Percentiles rank a stretch among this genome's conserved stretches.
phyloP scores from a whole-genome alignment of 2,797 vertebrate genomes.

The Tangara arthus region DNA sequence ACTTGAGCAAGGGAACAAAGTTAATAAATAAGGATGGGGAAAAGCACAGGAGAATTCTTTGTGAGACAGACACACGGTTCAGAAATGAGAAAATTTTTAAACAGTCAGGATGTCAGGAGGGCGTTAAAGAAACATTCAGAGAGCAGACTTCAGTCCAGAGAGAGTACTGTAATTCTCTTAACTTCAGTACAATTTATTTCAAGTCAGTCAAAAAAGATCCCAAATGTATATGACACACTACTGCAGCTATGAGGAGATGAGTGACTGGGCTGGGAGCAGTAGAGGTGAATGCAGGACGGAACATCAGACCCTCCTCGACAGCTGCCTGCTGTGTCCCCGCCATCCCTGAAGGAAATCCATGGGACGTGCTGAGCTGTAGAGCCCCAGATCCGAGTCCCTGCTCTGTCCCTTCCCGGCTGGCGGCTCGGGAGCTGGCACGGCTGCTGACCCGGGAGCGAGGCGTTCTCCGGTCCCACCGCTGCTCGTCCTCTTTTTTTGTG shows the following conservation, averaged over 20 bases:
- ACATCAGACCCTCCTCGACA: background rate
- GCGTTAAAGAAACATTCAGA: background rate
- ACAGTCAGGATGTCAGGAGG: constrained; percentile 8
- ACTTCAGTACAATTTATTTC: constrained; percentile 60
- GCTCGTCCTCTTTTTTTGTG: background rate
- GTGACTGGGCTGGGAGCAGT: background rate
- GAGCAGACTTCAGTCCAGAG: background rate
- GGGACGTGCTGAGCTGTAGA: background rate
- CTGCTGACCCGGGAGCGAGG: background rate
- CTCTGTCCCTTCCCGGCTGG: background rate
- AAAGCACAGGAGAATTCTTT: constrained; percentile 21
- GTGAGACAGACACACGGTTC: background rate
- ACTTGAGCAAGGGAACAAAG: background rate
- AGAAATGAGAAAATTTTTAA: constrained; percentile 22
- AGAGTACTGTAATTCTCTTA: background rate
- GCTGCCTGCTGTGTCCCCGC: background rate
- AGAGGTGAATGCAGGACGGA: background rate
- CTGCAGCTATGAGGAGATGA: constrained; percentile 6
- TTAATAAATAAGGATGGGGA: constrained; percentile 9
- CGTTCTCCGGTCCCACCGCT: fast-evolving
- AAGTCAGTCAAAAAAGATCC: constrained; percentile 29
- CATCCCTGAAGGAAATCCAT: background rate
- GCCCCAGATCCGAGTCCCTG: fast-evolving
- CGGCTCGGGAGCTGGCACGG: background rate
- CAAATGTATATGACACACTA: constrained; percentile 13